Conservation (phyloP, 2,797 vertebrate species). For the Aythya fuligula region DNA sequence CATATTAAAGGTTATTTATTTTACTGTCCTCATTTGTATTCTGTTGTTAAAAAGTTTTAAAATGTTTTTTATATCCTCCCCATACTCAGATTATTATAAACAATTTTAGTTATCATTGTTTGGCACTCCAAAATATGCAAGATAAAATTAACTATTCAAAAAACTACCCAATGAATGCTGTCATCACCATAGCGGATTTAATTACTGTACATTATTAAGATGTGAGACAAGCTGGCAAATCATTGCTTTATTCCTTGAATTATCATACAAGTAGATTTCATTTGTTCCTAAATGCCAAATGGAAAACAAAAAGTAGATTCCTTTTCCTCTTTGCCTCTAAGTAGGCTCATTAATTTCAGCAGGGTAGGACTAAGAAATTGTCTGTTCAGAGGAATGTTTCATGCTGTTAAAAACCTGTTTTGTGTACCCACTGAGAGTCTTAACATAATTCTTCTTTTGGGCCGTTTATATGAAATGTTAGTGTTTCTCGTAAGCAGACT, state of each 20-base stretch:
- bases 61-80: background rate
- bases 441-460: background rate
- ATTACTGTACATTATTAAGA: background rate
- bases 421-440: background rate
- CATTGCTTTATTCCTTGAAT: background rate
- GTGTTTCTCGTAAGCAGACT: background rate
- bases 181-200: background rate
- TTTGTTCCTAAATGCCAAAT: background rate
- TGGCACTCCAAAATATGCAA: background rate
- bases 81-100: background rate
- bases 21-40: background rate
- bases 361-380: background rate
- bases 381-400: background rate
- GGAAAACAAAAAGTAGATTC: background rate
- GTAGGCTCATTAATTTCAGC: slow-evolving; percentile 2
- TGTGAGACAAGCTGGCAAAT: background rate
- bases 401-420: slow-evolving; percentile 4
- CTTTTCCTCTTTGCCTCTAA: background rate
- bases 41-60: background rate
- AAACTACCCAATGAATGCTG: background rate
- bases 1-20: background rate
- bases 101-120: background rate
- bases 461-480: background rate
- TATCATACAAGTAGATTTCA: background rate
- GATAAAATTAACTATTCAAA: background rate